Evolutionary conservation across 2,797 vertebrate genomes (phyloP), one percentile per base, ranked within the genome.

Genomic region (Malacoctenus gilli): DNA sequence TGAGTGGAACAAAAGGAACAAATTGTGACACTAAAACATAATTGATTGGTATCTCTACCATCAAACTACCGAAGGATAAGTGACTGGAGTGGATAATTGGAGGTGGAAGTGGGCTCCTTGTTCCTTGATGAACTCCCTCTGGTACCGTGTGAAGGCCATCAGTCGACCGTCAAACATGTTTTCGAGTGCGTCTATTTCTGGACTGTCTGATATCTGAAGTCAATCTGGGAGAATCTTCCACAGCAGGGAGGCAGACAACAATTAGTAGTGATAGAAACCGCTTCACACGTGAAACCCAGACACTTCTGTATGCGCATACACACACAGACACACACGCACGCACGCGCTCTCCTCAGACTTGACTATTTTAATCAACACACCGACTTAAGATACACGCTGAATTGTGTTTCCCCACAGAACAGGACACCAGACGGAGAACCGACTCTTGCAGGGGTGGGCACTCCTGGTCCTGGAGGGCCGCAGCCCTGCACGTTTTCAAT

Each of bases 21-120:
- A 21, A 21, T 52, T 46, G 41, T 11, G 31, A 52, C 49, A 39
- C 52, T 44, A 60, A 64, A 28, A 40, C 54, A 42, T 20, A 56
- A 77, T 44, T 75, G 56, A 65, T 63, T 49, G 47, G 37, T 46
- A 51, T 70, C 46, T 37, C 42, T 54, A 38, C 14, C 38, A 52
- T 48, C 15, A 20, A 20, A 44, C 39, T 40, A 41, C 67, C 44
- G 31, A n/a, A n/a, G n/a, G n/a, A n/a, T n/a, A n/a, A n/a, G n/a
- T n/a, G n/a, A n/a, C n/a, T n/a, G n/a, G 14, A 75, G 56, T 38
- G 63, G 61, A 63, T 80, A 82, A 80, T 79, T 76, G 64, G 42
- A 23, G 37, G 13, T 8, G 55, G 62, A 71, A 83, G 58, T 69
- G 48, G 61, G 54, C 53, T 43, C 48, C 68, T 77, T 65, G 61